Evolutionary conservation across 2,797 vertebrate species (phyloP).

Genomic region (Phalloptychus januarius): DNA sequence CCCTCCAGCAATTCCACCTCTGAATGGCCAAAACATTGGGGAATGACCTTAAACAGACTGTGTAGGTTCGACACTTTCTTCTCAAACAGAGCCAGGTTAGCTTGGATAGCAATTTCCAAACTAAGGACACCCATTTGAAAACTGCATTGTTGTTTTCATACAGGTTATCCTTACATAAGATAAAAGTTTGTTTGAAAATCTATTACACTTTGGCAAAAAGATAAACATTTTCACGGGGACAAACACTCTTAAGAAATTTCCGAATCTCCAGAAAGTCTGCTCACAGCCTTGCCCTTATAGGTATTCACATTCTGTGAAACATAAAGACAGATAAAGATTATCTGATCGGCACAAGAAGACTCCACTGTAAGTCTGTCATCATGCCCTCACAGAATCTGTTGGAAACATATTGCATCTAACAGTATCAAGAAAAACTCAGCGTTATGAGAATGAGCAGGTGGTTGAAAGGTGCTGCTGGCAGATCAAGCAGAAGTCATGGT

Average conservation of each 20-base stretch:
- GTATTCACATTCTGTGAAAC: constrained; percentile 37
- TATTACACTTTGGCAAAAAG: not conserved
- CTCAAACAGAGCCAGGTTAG: not conserved
- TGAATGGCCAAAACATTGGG: not conserved
- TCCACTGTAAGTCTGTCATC: constrained; percentile 42
- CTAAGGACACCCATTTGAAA: not conserved
- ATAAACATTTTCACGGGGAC: not conserved
- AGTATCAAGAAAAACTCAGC: constrained; percentile 7
- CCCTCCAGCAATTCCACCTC: not conserved
- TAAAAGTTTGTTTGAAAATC: not conserved
- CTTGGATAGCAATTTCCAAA: not conserved
- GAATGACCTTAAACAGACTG: not conserved
- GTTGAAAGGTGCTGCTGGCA: constrained; percentile 16
- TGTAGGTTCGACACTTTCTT: not conserved
- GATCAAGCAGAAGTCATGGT: constrained; percentile 7
- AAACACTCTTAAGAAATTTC: not conserved
- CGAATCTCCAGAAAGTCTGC: constrained; percentile 5
- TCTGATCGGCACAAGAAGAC: constrained; percentile 54
- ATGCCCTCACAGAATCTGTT: constrained; percentile 14
- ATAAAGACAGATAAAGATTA: constrained; percentile 21
- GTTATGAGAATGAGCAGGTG: constrained; percentile 3
- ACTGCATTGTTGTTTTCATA: not conserved
- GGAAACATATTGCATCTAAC: constrained; percentile 20
- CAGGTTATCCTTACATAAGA: not conserved
- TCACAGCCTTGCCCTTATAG: constrained; percentile 2